phyloP scores from a whole-genome alignment of 2,113 vertebrate species.

The Bufo bufo region DNA sequence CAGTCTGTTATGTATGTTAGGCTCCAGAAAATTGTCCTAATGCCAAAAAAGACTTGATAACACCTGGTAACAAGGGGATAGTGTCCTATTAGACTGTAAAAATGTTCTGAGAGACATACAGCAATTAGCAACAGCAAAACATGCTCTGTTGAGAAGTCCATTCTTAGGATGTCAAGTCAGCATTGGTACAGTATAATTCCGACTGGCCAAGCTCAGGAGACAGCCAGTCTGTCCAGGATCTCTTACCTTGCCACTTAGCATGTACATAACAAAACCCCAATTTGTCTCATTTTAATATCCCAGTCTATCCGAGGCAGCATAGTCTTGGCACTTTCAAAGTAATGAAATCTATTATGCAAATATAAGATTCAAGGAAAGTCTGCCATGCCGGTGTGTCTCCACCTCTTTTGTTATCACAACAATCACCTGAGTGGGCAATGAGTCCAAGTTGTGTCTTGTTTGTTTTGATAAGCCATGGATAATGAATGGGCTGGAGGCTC shows the following conservation, averaged over 20 bases:
- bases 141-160: constrained; percentile 69
- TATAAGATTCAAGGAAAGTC: constrained; percentile 35
- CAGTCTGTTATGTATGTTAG: constrained; percentile 16
- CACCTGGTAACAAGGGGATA: constrained; percentile 54
- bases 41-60: constrained; percentile 53
- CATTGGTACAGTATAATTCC: constrained; percentile 67
- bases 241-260: constrained; percentile 63
- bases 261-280: constrained; percentile 58
- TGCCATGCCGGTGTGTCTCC: constrained; percentile 55
- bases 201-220: constrained; percentile 66
- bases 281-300: constrained; percentile 67
- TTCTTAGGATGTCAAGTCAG: constrained; percentile 63
- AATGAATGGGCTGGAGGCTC: constrained; percentile 63
- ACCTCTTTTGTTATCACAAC: constrained; percentile 64
- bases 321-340: constrained; percentile 22
- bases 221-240: constrained; percentile 67
- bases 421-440: constrained; percentile 65
- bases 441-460: constrained; percentile 60
- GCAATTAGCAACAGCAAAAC: constrained; percentile 68
- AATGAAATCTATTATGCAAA: constrained; percentile 41
- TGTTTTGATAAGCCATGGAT: constrained; percentile 67
- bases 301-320: constrained; percentile 50
- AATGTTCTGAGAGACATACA: constrained; percentile 60
- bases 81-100: constrained; percentile 61
- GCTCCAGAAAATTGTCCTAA: constrained; percentile 57